Percentiles rank a stretch among this genome's conserved stretches.
Evolutionary conservation across 2,113 vertebrate genomes (phyloP).

Genomic region (Uropsilus gracilis): DNA sequence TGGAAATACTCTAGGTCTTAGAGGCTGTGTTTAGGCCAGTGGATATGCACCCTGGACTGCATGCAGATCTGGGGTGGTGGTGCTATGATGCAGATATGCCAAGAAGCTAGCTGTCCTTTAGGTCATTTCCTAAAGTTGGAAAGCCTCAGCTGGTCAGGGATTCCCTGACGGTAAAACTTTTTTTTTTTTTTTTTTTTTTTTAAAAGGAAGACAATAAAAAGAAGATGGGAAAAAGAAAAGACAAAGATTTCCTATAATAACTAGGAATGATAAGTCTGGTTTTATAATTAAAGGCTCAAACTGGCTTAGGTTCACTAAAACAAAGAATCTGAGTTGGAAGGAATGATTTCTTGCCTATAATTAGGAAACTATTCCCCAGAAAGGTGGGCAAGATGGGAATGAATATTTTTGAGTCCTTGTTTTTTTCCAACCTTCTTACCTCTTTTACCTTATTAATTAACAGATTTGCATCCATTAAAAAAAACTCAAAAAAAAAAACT

Average conservation of each 20-base stretch:
- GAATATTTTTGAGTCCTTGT: slow-evolving; percentile 54
- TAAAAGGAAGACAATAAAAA: neutral
- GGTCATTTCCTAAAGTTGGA: neutral
- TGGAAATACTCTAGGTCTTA: neutral
- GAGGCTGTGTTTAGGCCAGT: neutral
- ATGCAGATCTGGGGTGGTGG: rapidly evolving
- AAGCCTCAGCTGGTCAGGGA: neutral
- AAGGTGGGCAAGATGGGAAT: slow-evolving; percentile 33
- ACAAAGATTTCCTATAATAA: neutral
- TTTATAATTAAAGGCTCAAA: slow-evolving; percentile 60
- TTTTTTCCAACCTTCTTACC: slow-evolving; percentile 32
- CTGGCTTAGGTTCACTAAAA: slow-evolving; percentile 43
- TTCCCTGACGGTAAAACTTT: neutral
- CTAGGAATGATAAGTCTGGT: slow-evolving; percentile 8
- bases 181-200: too few species aligned
- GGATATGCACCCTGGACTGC: neutral
- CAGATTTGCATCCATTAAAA: slow-evolving; percentile 78
- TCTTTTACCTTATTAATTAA: slow-evolving; percentile 71
- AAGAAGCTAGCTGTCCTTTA: neutral
- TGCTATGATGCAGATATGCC: neutral
- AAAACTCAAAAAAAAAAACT: slow-evolving; percentile 70
- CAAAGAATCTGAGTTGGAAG: slow-evolving; percentile 31
- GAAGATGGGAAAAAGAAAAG: neutral
- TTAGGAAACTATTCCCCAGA: slow-evolving; percentile 63
- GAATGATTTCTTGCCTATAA: slow-evolving; percentile 65